Conservation (phyloP, 2,113 vertebrate species). For the Gasterosteus aculeatus region DNA sequence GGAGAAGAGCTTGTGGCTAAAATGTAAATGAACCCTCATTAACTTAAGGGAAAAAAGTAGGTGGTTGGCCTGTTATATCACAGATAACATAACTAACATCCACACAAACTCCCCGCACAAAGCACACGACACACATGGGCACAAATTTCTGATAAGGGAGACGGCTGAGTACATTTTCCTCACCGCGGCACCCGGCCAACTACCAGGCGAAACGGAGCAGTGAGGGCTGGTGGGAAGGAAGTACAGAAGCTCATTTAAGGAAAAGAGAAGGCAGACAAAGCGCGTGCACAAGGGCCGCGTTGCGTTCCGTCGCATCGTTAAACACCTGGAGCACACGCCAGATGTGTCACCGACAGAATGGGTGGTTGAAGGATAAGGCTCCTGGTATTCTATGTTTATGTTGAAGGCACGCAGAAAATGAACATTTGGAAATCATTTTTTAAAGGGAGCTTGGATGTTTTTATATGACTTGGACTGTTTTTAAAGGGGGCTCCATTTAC, state of each 20-base stretch:
- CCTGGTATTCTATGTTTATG: slow-evolving; percentile 1
- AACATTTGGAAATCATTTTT: not conserved
- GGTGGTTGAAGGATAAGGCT: slow-evolving; percentile 13
- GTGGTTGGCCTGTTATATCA: slow-evolving; percentile 74
- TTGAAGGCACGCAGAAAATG: not conserved
- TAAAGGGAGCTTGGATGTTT: too few relatives aligned
- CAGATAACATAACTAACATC: slow-evolving; percentile 71
- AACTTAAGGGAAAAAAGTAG: slow-evolving; percentile 69
- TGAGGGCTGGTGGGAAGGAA: slow-evolving; percentile 15
- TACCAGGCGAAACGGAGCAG: slow-evolving; percentile 39
- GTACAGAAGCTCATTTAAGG: slow-evolving; percentile 26
- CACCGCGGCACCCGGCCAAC: slow-evolving; percentile 65
- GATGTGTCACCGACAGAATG: slow-evolving; percentile 12
- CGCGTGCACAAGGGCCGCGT: slow-evolving; percentile 11
- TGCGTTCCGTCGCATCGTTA: slow-evolving; percentile 13
- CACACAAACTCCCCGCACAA: slow-evolving; percentile 32
- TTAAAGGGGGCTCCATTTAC: not conserved
- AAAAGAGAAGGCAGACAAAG: slow-evolving; percentile 8
- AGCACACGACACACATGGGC: slow-evolving; percentile 17
- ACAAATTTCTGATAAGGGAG: slow-evolving; percentile 52
- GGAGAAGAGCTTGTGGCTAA: slow-evolving; percentile 72
- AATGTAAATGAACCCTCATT: slow-evolving; percentile 81
- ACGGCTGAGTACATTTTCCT: slow-evolving; percentile 66
- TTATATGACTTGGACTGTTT: not conserved
- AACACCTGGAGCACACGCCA: slow-evolving; percentile 26